Evolutionary conservation across 1,140 invertebrate species (phyloP).

Genomic region (Drosophila mayri): DNA sequence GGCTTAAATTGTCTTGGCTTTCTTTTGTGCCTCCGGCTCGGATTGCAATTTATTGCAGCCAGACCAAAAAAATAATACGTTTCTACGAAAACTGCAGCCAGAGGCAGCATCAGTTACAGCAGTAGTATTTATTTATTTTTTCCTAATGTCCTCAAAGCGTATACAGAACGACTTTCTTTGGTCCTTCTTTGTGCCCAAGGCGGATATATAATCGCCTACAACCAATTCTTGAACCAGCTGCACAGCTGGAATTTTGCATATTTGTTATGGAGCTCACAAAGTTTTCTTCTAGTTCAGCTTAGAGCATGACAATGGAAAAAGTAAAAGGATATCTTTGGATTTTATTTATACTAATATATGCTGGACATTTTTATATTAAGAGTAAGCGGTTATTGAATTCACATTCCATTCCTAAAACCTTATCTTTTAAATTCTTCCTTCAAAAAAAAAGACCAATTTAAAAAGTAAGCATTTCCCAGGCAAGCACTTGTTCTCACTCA

Average conservation of each 20-base stretch:
- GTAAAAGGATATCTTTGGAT: background rate
- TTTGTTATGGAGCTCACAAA: background rate
- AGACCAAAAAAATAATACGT: conserved; percentile 2
- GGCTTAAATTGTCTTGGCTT: conserved; percentile 4
- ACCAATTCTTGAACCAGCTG: conserved; percentile 4
- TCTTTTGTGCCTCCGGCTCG: background rate
- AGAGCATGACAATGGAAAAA: background rate
- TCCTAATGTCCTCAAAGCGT: conserved; percentile 22
- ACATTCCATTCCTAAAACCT: too few species aligned
- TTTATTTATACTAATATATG: background rate
- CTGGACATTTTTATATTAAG: background rate
- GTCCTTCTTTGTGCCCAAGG: conserved; percentile 13
- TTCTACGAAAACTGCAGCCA: conserved; percentile 19
- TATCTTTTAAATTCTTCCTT: too few species aligned
- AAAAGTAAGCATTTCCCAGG: too few species aligned
- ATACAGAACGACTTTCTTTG: conserved; percentile 9
- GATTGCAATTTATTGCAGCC: conserved; percentile 24
- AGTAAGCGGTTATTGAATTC: too few species aligned
- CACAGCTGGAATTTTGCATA: background rate
- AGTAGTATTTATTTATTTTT: conserved; percentile 35
- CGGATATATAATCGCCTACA: conserved; percentile 23
- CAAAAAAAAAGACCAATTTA: too few species aligned
- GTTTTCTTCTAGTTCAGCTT: background rate
- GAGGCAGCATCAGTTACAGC: conserved; percentile 14
- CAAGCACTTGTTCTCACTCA: too few species aligned